Conservation (phyloP, 2,797 vertebrate species). For the Squalus acanthias region DNA sequence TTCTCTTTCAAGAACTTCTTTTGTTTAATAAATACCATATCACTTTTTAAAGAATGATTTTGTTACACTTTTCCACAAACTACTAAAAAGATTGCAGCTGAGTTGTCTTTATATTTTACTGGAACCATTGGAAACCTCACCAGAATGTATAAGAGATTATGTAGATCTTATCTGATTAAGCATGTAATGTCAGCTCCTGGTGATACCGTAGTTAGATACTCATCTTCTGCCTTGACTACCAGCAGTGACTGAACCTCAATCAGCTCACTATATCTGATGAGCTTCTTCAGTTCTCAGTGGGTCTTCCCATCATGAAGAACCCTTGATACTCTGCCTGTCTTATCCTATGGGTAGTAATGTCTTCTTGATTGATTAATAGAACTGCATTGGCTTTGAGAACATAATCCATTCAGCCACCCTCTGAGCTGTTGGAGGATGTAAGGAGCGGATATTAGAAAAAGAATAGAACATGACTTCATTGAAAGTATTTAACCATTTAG, state of each 20-base stretch:
- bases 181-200: not conserved
- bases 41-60: not conserved
- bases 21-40: not conserved
- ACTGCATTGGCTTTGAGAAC: not conserved
- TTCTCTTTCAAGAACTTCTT: not conserved
- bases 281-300: conserved; percentile 23
- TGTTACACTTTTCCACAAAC: not conserved
- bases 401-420: not conserved
- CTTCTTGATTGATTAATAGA: conserved; percentile 6
- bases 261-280: not conserved
- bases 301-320: not conserved
- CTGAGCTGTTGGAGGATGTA: not conserved
- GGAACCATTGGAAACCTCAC: not conserved
- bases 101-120: not conserved
- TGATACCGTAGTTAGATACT: not conserved
- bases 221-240: not conserved
- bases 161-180: conserved; percentile 4
- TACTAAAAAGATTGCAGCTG: not conserved
- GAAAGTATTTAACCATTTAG: not conserved
- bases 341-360: not conserved
- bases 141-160: not conserved
- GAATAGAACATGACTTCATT: not conserved
- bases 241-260: conserved; percentile 17
- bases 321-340: not conserved
- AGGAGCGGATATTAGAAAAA: not conserved